phyloP scores from a whole-genome alignment of 2,888 invertebrate species.

The Athetis lepigone region DNA sequence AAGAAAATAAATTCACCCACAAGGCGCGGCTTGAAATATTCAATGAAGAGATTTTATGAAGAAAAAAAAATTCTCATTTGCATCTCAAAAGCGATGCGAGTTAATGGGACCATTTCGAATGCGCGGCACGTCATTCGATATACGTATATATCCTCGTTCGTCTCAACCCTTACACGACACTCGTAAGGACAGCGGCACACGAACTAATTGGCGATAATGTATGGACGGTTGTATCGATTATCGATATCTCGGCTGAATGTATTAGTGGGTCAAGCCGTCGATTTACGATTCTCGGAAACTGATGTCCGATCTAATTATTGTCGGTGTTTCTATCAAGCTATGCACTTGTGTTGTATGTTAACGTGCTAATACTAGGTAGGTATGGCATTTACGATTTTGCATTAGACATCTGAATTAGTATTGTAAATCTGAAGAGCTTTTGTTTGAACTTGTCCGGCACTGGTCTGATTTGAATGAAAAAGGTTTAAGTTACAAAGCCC shows the following conservation, averaged over 20 bases:
- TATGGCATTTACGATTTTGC: too few species aligned
- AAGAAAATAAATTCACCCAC: conserved; percentile 83
- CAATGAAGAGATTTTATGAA: conserved; percentile 87
- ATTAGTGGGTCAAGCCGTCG: conserved; percentile 47
- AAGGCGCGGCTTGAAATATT: conserved; percentile 84
- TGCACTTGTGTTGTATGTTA: conserved; percentile 3
- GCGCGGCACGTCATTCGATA: conserved; percentile 84
- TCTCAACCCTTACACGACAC: conserved; percentile 84
- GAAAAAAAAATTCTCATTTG: conserved; percentile 87
- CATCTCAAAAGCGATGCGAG: conserved; percentile 88
- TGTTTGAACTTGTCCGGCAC: too few species aligned
- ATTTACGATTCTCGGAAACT: conserved; percentile 33
- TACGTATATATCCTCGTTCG: conserved; percentile 68
- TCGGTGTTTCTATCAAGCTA: too few species aligned
- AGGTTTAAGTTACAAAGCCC: too few species aligned
- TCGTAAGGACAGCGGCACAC: conserved; percentile 64
- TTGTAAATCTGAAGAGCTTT: too few species aligned
- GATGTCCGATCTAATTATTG: conserved; percentile 26
- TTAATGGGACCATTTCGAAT: conserved; percentile 85
- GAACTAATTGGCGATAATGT: conserved; percentile 62
- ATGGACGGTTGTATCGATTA: conserved; percentile 52
- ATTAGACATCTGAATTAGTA: too few species aligned
- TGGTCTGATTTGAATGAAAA: too few species aligned
- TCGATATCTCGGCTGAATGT: conserved; percentile 42
- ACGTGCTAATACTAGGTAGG: too few species aligned